Evolutionary conservation across 2,888 invertebrate genomes (phyloP), one percentile per base, ranked within the genome.

Genomic region (Agrochola lychnidis): DNA sequence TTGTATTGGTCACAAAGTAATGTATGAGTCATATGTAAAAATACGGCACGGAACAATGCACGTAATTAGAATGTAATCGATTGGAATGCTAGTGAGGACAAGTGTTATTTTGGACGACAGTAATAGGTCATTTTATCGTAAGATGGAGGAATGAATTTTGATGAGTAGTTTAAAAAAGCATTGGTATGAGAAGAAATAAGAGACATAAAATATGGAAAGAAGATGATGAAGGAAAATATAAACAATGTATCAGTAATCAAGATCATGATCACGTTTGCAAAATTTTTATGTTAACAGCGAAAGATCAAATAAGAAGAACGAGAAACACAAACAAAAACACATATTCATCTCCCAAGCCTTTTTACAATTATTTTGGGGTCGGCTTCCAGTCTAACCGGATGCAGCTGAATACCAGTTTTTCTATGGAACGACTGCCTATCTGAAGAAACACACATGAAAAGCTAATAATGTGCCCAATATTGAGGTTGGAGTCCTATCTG

Each of bases 21-120:
- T 14, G 10, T 59, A n/a, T 76, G 59, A 72, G 25, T 82, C 68
- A 77, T 61, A 6, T 16, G 4, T 57, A 59, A 53, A 80, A 74
- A 74, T 72, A 78, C 4, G 25, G 40, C 14, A 42, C 7, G 14
- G 9, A 19, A 66, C 14, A 45, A 67, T 62, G n/a, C n/a, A 67
- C n/a, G 40, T 16, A 42, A 57, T 51, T 59, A 36, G 9, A 72
- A 64, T 51, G 5, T 22, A 25, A 19, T 30, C 4, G 14, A 25
- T 51, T 51, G 16, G 22, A 64, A 53, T 53, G 25, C 14, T 6
- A n/a, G 30, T 48, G 14, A 6, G n/a, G 6, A 36, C n/a, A 66
- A 30, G 19, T 9, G 0, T 48, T 14, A 22, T 16, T 14, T 4
- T 16, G 22, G 45, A 12, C 36, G 25, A 3, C n/a, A 62, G 7